These are phyloP conservation scores for Hafferia zeledoni DNA, from an alignment of 2,797 vertebrate genomes.

Conservation along the genomic window DNA sequence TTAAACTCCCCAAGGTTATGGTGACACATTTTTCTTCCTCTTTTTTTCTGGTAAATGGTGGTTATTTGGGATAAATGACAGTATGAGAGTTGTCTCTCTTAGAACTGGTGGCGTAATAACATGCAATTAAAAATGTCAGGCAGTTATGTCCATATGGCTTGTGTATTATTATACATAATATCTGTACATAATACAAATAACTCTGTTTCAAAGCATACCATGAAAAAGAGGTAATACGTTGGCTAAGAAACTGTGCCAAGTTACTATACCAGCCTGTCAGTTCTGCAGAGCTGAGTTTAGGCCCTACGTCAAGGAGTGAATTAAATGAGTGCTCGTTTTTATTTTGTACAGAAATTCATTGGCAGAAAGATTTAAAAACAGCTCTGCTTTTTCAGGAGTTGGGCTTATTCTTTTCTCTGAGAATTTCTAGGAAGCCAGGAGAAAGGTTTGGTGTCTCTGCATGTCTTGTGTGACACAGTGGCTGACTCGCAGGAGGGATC, in stretches of 20 bases:
- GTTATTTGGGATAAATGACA: not conserved
- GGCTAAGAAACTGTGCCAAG: not conserved
- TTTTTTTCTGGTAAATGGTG: not conserved
- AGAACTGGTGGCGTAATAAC: not conserved
- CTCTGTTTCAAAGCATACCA: not conserved
- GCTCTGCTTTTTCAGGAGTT: not conserved
- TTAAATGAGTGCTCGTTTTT: not conserved
- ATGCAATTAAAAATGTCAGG: not conserved
- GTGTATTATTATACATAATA: not conserved
- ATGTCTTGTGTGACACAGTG: not conserved
- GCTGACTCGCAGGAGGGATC: accelerated
- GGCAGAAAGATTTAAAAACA: not conserved
- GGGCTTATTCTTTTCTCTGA: not conserved
- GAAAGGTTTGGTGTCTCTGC: not conserved
- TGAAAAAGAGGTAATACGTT: not conserved
- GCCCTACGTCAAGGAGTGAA: not conserved
- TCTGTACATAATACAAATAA: not conserved
- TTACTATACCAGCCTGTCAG: not conserved
- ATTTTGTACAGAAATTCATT: not conserved
- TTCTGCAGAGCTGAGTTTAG: not conserved
- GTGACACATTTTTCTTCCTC: not conserved
- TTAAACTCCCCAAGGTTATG: not conserved
- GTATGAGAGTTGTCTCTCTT: not conserved
- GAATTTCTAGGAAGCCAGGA: not conserved
- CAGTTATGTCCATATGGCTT: not conserved